phyloP scores from a whole-genome alignment of 2,113 vertebrate genomes.

The Calcarius ornatus region DNA sequence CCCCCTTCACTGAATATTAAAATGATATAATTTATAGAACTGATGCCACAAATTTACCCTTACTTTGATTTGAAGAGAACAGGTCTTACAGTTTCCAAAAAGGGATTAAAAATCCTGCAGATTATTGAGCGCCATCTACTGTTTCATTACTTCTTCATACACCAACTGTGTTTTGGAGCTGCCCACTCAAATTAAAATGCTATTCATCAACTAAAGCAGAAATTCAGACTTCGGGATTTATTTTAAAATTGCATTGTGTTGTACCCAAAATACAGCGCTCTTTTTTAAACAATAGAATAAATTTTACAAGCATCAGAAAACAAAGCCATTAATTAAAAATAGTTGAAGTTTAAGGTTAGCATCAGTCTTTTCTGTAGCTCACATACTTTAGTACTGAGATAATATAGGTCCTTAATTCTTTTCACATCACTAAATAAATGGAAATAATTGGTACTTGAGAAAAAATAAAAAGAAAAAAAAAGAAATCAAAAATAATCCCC shows the following conservation, averaged over 20 bases:
- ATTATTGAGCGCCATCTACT: conserved; percentile 47
- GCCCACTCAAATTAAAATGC: background rate
- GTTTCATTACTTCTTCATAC: background rate
- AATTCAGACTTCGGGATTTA: background rate
- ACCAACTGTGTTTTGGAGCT: background rate
- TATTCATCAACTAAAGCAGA: background rate
- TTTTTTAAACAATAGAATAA: background rate
- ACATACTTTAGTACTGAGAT: background rate
- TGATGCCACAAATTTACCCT: background rate
- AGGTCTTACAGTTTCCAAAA: background rate
- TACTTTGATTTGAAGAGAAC: background rate
- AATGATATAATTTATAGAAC: background rate
- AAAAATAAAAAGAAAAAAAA: background rate
- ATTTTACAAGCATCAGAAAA: background rate
- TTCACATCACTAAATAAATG: background rate
- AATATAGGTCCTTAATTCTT: background rate
- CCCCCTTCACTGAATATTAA: background rate
- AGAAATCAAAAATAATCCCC: background rate
- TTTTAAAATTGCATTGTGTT: background rate
- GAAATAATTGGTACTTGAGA: background rate
- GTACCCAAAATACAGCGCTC: background rate
- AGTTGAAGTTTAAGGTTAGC: background rate
- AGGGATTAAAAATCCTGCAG: background rate
- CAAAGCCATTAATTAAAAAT: background rate
- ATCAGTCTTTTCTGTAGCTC: background rate